Evolutionary conservation across 2,888 invertebrate species (phyloP).

Genomic region (Eutolmus rufibarbis): DNA sequence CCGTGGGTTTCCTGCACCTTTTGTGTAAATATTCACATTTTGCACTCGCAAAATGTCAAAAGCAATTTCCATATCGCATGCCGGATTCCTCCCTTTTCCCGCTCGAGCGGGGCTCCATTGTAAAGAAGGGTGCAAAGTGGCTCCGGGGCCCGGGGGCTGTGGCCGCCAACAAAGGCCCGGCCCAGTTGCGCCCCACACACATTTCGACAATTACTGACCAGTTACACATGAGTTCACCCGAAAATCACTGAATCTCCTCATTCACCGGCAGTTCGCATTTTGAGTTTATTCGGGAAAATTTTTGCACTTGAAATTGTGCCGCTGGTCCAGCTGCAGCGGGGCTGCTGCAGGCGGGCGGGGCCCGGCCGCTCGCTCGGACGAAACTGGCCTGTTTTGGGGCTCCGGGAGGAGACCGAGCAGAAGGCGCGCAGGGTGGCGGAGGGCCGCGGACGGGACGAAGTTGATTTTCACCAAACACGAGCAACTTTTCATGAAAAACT

Average conservation of each 20-base stretch:
- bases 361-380: background rate
- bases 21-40: conserved; percentile 10
- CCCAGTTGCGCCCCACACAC: background rate
- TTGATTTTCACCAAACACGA: background rate
- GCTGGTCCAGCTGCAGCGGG: background rate
- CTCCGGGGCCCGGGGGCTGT: background rate
- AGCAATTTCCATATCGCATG: conserved; percentile 12
- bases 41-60: conserved; percentile 16
- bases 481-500: conserved; percentile 5
- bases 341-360: background rate
- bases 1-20: background rate
- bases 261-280: conserved; percentile 2
- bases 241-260: conserved; percentile 10
- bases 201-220: conserved; percentile 31
- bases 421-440: background rate
- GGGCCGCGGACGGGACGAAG: background rate
- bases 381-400: background rate
- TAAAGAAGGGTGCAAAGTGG: conserved; percentile 17
- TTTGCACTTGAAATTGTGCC: background rate
- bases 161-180: background rate
- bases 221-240: conserved; percentile 32
- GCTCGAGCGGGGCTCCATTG: background rate
- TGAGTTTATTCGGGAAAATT: conserved; percentile 15
- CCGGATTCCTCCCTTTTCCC: background rate
- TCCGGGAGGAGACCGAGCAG: background rate